A percentile compares a stretch with the other conserved stretches of the same genome.
Conservation (phyloP, 2,888 invertebrate species). For the Acheta domesticus region DNA sequence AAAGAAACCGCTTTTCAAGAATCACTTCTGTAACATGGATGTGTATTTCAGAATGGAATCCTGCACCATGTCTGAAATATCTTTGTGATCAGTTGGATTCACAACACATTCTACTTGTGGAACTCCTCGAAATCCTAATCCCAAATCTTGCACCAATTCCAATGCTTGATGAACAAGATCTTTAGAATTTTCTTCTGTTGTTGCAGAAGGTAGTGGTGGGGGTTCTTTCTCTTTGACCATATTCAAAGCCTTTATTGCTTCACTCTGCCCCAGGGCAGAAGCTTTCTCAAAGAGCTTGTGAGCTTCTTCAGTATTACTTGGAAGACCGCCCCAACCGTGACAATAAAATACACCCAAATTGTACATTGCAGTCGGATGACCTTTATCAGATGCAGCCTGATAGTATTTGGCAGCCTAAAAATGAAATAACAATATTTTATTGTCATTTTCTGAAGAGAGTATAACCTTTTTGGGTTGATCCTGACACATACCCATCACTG, state of each 20-base stretch:
- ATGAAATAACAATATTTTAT: constrained; percentile 20
- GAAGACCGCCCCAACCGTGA: constrained; percentile 60
- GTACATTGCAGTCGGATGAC: constrained; percentile 64
- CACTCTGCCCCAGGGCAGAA: constrained; percentile 55
- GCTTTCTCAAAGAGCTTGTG: constrained; percentile 56
- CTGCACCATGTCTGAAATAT: constrained; percentile 21
- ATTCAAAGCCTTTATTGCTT: constrained; percentile 55
- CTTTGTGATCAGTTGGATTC: background rate
- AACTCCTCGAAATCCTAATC: background rate
- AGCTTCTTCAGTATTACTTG: constrained; percentile 53
- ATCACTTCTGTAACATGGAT: constrained; percentile 20
- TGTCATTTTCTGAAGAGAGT: background rate
- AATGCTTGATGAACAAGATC: constrained; percentile 20
- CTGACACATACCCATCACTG: too few relatives aligned
- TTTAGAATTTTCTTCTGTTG: background rate
- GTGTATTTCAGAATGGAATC: constrained; percentile 25
- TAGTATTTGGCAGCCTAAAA: constrained; percentile 65
- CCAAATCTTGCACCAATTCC: background rate
- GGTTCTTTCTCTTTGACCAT: constrained; percentile 21
- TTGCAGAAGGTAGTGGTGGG: background rate
- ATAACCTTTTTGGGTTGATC: too few relatives aligned
- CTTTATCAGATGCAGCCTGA: constrained; percentile 58
- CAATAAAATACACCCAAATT: constrained; percentile 67
- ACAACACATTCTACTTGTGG: background rate
- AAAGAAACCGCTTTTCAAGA: too few relatives aligned